These are phyloP conservation scores for Drosophila tripunctata DNA, from an alignment of 2,888 invertebrate species.

Conservation along the genomic window DNA sequence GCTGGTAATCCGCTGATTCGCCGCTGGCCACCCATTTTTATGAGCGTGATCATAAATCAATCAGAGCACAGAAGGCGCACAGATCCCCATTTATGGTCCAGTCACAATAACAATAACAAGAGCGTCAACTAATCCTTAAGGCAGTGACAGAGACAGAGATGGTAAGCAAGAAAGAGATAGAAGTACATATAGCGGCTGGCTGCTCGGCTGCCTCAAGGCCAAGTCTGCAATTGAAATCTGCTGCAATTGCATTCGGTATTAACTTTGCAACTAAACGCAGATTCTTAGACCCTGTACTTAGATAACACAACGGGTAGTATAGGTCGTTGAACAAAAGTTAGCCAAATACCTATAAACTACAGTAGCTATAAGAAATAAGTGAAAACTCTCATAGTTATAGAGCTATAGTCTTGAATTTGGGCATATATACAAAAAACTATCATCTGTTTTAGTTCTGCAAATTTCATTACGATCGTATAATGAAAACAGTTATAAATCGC, in stretches of 20 bases:
- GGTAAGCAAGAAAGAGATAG: not conserved
- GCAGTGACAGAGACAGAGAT: not conserved
- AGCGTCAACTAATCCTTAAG: conserved; percentile 44
- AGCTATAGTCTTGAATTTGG: not conserved
- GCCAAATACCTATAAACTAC: too few species aligned
- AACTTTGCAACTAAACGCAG: conserved; percentile 16
- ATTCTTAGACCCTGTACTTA: not conserved
- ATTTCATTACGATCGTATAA: too few species aligned
- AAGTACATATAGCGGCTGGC: not conserved
- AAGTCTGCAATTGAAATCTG: conserved; percentile 30
- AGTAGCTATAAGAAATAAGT: too few species aligned
- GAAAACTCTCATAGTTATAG: too few species aligned
- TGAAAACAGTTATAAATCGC: too few species aligned
- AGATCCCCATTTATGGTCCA: conserved; percentile 49
- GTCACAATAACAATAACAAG: conserved; percentile 4
- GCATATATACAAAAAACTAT: too few species aligned
- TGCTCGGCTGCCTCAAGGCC: conserved; percentile 39
- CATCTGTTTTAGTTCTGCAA: too few species aligned
- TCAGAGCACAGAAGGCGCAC: conserved; percentile 57
- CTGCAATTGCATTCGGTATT: conserved; percentile 27
- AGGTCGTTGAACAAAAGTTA: too few species aligned
- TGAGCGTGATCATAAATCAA: conserved; percentile 74
- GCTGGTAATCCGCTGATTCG: conserved; percentile 40
- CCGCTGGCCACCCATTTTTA: conserved; percentile 46
- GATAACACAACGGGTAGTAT: not conserved